These are phyloP conservation scores for Styela plicata DNA, from an alignment of 23 tunicate species.

Conservation along the genomic window DNA sequence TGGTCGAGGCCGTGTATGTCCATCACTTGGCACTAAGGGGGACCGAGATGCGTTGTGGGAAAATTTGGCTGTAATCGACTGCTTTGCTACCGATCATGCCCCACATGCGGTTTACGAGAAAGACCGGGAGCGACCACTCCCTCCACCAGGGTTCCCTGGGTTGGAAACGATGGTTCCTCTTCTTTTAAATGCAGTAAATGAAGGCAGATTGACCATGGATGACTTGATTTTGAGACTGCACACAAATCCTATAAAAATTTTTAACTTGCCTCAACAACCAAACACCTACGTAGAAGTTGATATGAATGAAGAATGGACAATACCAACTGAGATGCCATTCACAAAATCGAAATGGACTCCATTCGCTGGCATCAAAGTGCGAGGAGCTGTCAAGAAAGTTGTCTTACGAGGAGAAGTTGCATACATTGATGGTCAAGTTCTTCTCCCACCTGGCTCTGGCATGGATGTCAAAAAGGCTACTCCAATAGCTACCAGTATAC, in stretches of 20 bases:
- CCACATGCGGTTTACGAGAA: slow-evolving; percentile 90
- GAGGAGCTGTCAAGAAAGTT: slow-evolving; percentile 71
- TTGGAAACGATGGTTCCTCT: slow-evolving; percentile 92
- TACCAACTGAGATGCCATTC: slow-evolving; percentile 58
- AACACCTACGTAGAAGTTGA: slow-evolving; percentile 95
- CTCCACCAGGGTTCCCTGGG: slow-evolving; percentile 93
- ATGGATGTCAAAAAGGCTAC: slow-evolving; percentile 20
- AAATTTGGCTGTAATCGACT: slow-evolving; percentile 74
- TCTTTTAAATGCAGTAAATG: slow-evolving; percentile 72
- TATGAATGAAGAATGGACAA: slow-evolving; percentile 70
- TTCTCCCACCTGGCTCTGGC: slow-evolving; percentile 65
- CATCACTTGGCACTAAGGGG: slow-evolving; percentile 67
- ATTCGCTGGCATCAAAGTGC: slow-evolving; percentile 79
- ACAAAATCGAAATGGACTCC: slow-evolving; percentile 91
- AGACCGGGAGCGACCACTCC: slow-evolving; percentile 23
- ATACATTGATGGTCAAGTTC: slow-evolving; percentile 76
- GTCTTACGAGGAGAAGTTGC: slow-evolving; percentile 70
- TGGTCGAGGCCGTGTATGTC: slow-evolving; percentile 56
- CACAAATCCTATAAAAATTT: slow-evolving; percentile 84
- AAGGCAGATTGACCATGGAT: slow-evolving; percentile 78
- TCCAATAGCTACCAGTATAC: neutral
- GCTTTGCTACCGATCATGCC: slow-evolving; percentile 97
- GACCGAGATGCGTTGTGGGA: slow-evolving; percentile 96
- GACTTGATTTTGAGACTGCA: slow-evolving; percentile 72
- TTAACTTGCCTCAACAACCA: slow-evolving; percentile 59